A percentile compares a stretch with the other conserved stretches of the same genome.
Evolutionary conservation across 2,113 vertebrate species (phyloP).

Genomic region (Heteronetta atricapilla): DNA sequence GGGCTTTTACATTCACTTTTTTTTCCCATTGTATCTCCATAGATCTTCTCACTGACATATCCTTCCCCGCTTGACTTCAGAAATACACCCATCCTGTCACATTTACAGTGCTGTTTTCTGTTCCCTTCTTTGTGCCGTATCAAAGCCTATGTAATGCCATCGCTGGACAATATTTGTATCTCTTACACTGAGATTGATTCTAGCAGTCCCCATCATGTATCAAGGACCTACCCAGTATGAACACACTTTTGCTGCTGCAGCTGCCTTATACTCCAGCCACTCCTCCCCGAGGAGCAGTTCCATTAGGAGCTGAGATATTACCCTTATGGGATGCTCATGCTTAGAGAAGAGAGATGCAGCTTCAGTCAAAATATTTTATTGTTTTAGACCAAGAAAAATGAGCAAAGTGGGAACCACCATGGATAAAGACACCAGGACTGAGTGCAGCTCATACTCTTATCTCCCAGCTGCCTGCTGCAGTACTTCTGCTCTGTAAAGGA

Average conservation of each 20-base stretch:
- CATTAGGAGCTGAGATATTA: not conserved
- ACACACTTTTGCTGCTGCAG: not conserved
- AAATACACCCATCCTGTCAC: not conserved
- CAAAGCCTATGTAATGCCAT: not conserved
- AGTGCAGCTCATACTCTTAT: not conserved
- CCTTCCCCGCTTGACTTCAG: not conserved
- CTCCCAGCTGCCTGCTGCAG: not conserved
- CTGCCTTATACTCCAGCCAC: not conserved
- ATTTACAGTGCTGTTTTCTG: not conserved
- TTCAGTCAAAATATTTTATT: not conserved
- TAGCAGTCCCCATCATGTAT: not conserved
- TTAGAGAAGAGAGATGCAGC: not conserved
- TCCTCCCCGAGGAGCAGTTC: not conserved
- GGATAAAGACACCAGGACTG: not conserved
- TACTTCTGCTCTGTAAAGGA: not conserved
- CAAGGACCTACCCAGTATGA: not conserved
- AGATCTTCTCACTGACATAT: not conserved
- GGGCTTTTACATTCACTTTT: not conserved
- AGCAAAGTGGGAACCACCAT: not conserved
- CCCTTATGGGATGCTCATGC: not conserved
- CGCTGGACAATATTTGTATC: not conserved
- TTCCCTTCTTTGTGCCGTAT: not conserved
- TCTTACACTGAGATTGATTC: not conserved
- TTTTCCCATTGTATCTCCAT: not conserved
- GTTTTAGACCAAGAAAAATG: not conserved